Percentiles rank a stretch among this genome's conserved stretches.
Conservation (phyloP, 2,113 vertebrate species). For the Proterorhinus semilunaris region DNA sequence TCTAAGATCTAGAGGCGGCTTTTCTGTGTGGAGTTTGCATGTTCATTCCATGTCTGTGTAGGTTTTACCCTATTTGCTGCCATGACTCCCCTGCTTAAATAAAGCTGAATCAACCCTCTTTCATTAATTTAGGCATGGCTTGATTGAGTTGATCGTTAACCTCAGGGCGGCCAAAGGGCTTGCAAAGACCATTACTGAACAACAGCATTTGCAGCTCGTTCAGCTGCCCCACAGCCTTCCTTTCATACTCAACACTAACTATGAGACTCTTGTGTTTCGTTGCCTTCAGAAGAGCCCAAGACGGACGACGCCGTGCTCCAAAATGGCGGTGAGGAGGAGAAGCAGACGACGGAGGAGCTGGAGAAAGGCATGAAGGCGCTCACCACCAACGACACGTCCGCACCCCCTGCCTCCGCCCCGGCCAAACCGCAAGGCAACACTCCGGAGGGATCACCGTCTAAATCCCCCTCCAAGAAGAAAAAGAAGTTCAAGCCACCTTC, state of each 20-base stretch:
- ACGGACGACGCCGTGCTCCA: conserved; percentile 69
- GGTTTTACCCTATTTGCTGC: too few relatives aligned
- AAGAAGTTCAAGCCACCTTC: conserved; percentile 99
- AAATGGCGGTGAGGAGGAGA: conserved; percentile 86
- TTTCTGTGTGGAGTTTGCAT: too few relatives aligned
- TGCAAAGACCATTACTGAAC: too few relatives aligned
- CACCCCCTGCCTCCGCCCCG: conserved; percentile 69
- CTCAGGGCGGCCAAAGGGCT: too few relatives aligned
- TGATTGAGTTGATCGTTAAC: too few relatives aligned
- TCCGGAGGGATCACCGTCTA: conserved; percentile 92
- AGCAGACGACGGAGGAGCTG: conserved; percentile 71
- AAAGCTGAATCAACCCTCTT: too few relatives aligned
- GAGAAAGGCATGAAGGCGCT: conserved; percentile 84
- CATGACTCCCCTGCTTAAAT: too few relatives aligned
- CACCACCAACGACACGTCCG: conserved; percentile 78
- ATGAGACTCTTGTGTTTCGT: neutral
- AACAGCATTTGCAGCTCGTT: too few relatives aligned
- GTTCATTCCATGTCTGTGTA: too few relatives aligned
- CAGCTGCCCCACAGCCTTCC: neutral
- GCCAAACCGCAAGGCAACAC: conserved; percentile 79
- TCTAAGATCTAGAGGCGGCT: too few relatives aligned
- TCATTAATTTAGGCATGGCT: too few relatives aligned
- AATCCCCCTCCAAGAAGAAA: conserved; percentile 98
- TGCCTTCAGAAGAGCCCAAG: conserved; percentile 61
- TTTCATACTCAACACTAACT: neutral